Conservation (phyloP, 1,140 invertebrate genomes). For the Bicyclus anynana region DNA sequence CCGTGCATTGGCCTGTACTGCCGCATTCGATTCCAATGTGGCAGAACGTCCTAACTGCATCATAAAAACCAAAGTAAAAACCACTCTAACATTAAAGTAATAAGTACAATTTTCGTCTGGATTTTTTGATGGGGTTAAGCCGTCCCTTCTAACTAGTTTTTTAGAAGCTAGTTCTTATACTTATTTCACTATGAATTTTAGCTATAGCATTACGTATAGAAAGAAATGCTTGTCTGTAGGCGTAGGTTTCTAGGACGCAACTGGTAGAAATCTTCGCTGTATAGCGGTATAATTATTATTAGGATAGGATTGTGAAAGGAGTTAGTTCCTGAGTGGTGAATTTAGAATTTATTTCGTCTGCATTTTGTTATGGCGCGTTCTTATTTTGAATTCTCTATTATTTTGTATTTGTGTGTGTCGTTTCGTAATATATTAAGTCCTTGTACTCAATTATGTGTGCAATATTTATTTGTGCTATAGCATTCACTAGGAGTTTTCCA, state of each 20-base stretch:
- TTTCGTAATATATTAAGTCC: background rate
- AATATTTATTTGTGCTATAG: too few relatives aligned
- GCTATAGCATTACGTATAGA: slow-evolving; percentile 72
- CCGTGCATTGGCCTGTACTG: slow-evolving; percentile 75
- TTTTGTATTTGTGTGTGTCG: background rate
- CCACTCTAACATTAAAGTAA: background rate
- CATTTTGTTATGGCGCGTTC: background rate
- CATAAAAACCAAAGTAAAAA: slow-evolving; percentile 17
- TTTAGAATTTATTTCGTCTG: background rate
- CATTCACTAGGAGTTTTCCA: too few relatives aligned
- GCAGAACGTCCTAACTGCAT: slow-evolving; percentile 32
- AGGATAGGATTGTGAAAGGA: slow-evolving; percentile 27
- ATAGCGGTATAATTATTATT: slow-evolving; percentile 34
- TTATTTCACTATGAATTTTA: slow-evolving; percentile 76
- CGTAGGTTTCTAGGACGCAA: slow-evolving; percentile 68
- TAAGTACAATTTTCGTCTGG: slow-evolving; percentile 20
- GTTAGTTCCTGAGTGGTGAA: slow-evolving; percentile 1
- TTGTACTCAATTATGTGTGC: background rate
- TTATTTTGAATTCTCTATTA: background rate
- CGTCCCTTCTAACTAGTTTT: slow-evolving; percentile 38
- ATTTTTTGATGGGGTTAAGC: background rate
- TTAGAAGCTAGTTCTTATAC: slow-evolving; percentile 74
- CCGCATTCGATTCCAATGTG: slow-evolving; percentile 31
- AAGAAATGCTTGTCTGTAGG: slow-evolving; percentile 73
- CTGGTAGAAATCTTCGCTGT: slow-evolving; percentile 64